Conservation (phyloP, 1,140 invertebrate species). For the Goniozus legneri region DNA sequence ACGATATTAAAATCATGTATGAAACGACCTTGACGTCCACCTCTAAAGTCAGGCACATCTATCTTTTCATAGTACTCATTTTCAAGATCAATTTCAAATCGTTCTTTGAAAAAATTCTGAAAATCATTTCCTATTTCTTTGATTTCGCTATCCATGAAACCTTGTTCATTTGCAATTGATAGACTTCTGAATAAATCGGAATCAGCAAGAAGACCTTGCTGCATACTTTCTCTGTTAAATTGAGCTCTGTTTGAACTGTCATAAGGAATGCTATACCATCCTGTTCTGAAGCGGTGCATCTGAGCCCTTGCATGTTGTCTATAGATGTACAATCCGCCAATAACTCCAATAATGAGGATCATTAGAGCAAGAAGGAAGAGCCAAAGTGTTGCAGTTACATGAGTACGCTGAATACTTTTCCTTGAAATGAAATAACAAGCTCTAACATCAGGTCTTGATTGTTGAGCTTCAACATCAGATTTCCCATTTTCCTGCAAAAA, state of each 20-base stretch:
- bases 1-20: constrained; percentile 85
- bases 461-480: constrained; percentile 43
- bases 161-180: constrained; percentile 29
- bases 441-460: constrained; percentile 22
- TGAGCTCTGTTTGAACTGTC: constrained; percentile 42
- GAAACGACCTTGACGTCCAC: constrained; percentile 74
- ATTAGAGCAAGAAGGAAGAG: constrained; percentile 70
- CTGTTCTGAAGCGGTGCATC: constrained; percentile 59
- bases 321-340: constrained; percentile 75
- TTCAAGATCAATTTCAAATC: constrained; percentile 71
- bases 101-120: constrained; percentile 71
- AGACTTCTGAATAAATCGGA: constrained; percentile 38
- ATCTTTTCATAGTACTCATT: constrained; percentile 71
- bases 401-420: constrained; percentile 48
- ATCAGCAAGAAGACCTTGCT: constrained; percentile 35
- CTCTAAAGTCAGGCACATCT: constrained; percentile 74
- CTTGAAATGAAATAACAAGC: constrained; percentile 38
- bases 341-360: constrained; percentile 71
- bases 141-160: constrained; percentile 25
- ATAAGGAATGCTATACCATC: constrained; percentile 68
- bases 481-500: constrained; percentile 33
- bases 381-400: constrained; percentile 64
- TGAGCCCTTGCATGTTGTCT: constrained; percentile 66
- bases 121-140: no score
- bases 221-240: constrained; percentile 38